Evolutionary conservation across 2,888 invertebrate species (phyloP), one percentile per base, ranked within the genome.

Genomic region (Lumbricus terrestris): DNA sequence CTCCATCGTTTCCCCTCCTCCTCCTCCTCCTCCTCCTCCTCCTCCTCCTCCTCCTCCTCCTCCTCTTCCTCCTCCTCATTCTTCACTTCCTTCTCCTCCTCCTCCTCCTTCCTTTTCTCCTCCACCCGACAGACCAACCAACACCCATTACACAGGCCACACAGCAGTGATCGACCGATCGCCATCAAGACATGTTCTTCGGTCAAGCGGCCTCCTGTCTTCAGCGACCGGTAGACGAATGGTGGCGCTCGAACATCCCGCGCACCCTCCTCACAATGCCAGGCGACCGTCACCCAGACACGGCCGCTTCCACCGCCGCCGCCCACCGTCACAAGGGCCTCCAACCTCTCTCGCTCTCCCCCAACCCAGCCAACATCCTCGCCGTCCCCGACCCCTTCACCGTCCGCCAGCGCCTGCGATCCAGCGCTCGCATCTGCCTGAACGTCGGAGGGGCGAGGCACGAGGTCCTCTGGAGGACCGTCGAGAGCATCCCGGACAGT

Each of bases 401-500:
- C 35, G 13, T 88, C 8, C 29, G 47, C 20, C 88, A 88, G 20
- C 42, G 40, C 20, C 33, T 88, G 40, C 37, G 40, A 33, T 37
- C 88, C 20, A 88, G 89, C 33, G 38, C 88, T 20, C 89, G 91
- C 16, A 29, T 91, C 88, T 35, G 85, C 23, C 88, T 91, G 47
- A 91, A 91, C 88, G 91, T 91, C 37, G 91, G 91, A 11, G 91
- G 91, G 23, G 69, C 88, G 33, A 89, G 42, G 82, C 89, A 91
- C 90, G 91, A 91, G 42, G 47, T 91, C 23, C 54, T 90, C 0
- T 91, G 91, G 91, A 90, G 33, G 83, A 91, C 91, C 11, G 23
- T 91, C 54, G 91, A 82, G 8, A 20, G 54, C 42, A 82, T 82
- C 88, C 90, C 91, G 16, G 85, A 34, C 0, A 88, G 88, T 11